These are phyloP conservation scores for Ophioderma brevispina DNA, from an alignment of 35 echinoderm and acorn worm genomes.

Conservation along the genomic window DNA sequence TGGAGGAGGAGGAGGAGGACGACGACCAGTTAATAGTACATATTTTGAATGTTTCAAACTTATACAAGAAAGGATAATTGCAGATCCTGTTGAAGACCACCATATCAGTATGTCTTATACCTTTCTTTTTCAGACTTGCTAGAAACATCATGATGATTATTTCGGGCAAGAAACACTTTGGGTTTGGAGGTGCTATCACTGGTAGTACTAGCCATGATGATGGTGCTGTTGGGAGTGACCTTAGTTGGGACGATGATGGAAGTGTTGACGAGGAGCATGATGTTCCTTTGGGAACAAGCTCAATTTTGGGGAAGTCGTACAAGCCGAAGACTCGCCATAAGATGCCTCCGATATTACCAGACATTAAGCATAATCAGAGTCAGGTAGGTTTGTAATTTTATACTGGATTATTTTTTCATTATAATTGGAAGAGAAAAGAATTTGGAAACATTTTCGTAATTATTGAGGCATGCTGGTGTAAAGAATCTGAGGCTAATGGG, in stretches of 20 bases:
- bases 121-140: conserved; percentile 58
- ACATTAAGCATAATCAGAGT: conserved; percentile 92
- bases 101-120: not conserved
- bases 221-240: not conserved
- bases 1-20: too few species aligned
- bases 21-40: not conserved
- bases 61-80: not conserved
- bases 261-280: conserved; percentile 32
- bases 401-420: too few species aligned
- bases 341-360: conserved; percentile 83
- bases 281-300: conserved; percentile 54
- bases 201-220: conserved; percentile 6
- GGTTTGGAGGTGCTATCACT: not conserved
- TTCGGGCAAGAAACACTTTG: conserved; percentile 49
- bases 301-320: conserved; percentile 96
- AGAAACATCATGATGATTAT: conserved; percentile 93
- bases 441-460: too few species aligned
- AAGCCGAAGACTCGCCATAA: conserved; percentile 98
- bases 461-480: too few species aligned
- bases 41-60: not conserved
- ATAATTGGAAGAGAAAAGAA: too few species aligned
- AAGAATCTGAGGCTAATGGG: too few species aligned
- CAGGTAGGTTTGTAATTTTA: conserved; percentile 73
- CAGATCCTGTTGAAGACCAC: not conserved
- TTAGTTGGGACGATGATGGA: conserved; percentile 36